These are phyloP conservation scores for Caenorhabditis imperialis DNA, from an alignment of 2,888 invertebrate species.

Conservation along the genomic window DNA sequence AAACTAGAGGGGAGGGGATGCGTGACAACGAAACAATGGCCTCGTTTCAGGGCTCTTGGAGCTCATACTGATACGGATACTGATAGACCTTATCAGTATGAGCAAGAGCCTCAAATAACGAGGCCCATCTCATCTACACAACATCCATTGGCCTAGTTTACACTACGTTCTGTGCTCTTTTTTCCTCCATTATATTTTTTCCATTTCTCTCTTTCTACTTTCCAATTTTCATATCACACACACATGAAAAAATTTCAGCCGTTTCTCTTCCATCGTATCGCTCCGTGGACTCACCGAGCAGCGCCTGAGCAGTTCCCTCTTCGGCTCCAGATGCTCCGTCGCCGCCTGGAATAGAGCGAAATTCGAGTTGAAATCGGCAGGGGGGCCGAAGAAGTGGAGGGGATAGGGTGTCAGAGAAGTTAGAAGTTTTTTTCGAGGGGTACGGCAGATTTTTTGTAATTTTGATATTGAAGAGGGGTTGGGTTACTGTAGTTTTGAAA, in stretches of 20 bases:
- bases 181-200: slow-evolving; percentile 10
- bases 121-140: slow-evolving; percentile 20
- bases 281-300: slow-evolving; percentile 64
- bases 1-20: slow-evolving; percentile 23
- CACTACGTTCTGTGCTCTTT: slow-evolving; percentile 2
- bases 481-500: too few relatives aligned
- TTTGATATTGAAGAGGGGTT: too few relatives aligned
- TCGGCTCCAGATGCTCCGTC: slow-evolving; percentile 65
- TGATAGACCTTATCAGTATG: too few relatives aligned
- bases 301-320: slow-evolving; percentile 76
- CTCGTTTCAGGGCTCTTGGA: too few relatives aligned
- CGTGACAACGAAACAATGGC: too few relatives aligned
- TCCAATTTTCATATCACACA: too few relatives aligned
- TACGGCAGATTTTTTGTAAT: too few relatives aligned
- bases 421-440: too few relatives aligned
- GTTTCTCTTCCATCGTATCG: neutral
- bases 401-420: too few relatives aligned
- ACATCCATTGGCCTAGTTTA: slow-evolving; percentile 31
- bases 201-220: slow-evolving; percentile 1
- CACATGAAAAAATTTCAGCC: too few relatives aligned
- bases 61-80: too few relatives aligned
- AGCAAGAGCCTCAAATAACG: too few relatives aligned
- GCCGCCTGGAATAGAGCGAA: slow-evolving; percentile 59
- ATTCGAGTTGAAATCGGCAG: slow-evolving; percentile 38
- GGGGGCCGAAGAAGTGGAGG: slow-evolving; percentile 29